phyloP scores from a whole-genome alignment of 2,888 invertebrate species.

The Drosophila helvetica region DNA sequence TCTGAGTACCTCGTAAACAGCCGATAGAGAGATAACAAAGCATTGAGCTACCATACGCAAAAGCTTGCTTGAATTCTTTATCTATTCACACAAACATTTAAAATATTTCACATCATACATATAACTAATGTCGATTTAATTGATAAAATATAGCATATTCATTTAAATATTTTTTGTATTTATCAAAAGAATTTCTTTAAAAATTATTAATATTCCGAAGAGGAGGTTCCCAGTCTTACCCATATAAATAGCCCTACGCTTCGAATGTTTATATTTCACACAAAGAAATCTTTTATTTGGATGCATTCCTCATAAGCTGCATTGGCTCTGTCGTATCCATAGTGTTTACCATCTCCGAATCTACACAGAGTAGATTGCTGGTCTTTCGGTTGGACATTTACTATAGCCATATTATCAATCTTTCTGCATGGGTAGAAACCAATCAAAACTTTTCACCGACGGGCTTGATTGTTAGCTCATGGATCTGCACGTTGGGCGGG shows the following conservation, averaged over 20 bases:
- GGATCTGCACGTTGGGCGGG: slow-evolving; percentile 68
- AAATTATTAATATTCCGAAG: background rate
- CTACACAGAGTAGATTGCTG: background rate
- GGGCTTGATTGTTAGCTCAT: slow-evolving; percentile 51
- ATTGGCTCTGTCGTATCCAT: background rate
- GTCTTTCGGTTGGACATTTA: background rate
- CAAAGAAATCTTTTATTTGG: too few species aligned
- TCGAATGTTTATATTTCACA: background rate
- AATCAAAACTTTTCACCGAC: slow-evolving; percentile 46
- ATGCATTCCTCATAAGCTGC: too few species aligned
- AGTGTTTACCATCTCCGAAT: slow-evolving; percentile 62
- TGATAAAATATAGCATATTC: too few species aligned
- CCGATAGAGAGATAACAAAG: background rate
- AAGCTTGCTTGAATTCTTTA: background rate
- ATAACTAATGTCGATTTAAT: background rate
- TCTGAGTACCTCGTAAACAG: background rate
- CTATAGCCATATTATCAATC: too few species aligned
- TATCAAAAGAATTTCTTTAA: background rate
- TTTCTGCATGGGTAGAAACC: background rate
- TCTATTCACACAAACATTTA: background rate
- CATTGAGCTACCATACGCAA: background rate
- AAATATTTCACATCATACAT: background rate
- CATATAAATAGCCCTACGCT: background rate
- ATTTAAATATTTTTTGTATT: background rate
- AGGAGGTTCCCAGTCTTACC: background rate